A percentile compares a stretch with the other conserved stretches of the same genome.
Conservation (phyloP, 2,113 vertebrate genomes). For the Verasper variegatus region DNA sequence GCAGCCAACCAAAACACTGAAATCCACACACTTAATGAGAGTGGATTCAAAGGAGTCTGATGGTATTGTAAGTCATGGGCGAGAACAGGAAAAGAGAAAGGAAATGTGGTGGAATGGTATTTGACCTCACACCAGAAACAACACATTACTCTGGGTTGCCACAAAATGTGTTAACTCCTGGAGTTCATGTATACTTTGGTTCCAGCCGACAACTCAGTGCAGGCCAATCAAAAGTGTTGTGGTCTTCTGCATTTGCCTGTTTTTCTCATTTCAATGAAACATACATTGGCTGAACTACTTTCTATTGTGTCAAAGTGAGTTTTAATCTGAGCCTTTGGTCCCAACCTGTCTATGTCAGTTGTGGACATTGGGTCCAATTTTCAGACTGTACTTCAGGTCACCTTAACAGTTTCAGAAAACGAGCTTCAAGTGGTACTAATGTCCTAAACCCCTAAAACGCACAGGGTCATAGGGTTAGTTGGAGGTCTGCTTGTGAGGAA, state of each 20-base stretch:
- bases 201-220: not conserved
- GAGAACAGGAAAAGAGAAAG: slow-evolving; percentile 12
- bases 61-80: slow-evolving; percentile 25
- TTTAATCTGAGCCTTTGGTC: no score
- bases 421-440: not conserved
- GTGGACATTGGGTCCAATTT: no score
- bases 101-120: slow-evolving; percentile 31
- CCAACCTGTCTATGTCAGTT: no score
- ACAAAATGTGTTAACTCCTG: not conserved
- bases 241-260: not conserved
- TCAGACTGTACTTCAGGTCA: not conserved
- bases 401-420: not conserved
- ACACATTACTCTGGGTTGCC: slow-evolving; percentile 15
- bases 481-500: not conserved
- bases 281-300: no score
- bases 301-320: no score
- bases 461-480: not conserved
- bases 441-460: not conserved
- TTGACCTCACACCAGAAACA: slow-evolving; percentile 47
- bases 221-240: slow-evolving; percentile 6
- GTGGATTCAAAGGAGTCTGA: not conserved
- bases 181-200: slow-evolving; percentile 23
- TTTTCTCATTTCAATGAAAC: not conserved
- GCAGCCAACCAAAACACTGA: slow-evolving; percentile 29
- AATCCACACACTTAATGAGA: slow-evolving; percentile 4